Conservation (phyloP, 2,113 vertebrate genomes). For the Elgaria multicarinata region DNA sequence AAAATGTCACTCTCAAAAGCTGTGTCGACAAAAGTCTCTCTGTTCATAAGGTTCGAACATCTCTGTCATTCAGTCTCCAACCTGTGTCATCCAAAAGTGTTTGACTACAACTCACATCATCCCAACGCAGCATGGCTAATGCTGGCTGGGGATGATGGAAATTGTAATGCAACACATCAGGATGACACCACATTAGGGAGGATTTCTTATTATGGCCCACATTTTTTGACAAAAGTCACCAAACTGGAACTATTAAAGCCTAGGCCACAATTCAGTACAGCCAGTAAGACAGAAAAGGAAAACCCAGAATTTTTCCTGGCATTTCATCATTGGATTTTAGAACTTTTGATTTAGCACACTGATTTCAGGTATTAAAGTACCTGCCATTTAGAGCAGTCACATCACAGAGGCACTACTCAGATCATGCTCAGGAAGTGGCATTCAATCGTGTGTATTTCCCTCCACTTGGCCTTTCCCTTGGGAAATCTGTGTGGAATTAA, state of each 20-base stretch:
- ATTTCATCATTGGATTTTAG: background rate
- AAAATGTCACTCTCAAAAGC: constrained; percentile 68
- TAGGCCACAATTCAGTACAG: background rate
- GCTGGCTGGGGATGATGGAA: too few species aligned
- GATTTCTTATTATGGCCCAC: background rate
- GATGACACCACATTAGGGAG: too few species aligned
- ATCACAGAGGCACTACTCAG: background rate
- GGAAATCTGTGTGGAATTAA: too few species aligned
- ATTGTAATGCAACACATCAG: too few species aligned
- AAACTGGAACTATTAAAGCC: background rate
- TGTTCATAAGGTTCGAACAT: constrained; percentile 42
- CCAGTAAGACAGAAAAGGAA: background rate
- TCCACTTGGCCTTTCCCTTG: too few species aligned
- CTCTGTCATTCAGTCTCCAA: constrained; percentile 33
- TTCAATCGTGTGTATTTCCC: too few species aligned
- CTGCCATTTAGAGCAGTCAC: background rate
- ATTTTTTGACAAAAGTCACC: background rate
- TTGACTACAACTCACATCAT: background rate
- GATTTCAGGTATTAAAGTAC: background rate
- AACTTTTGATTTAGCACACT: background rate
- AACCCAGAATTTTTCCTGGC: background rate
- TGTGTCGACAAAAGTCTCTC: constrained; percentile 54
- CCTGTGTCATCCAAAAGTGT: background rate
- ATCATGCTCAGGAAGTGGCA: too few species aligned
- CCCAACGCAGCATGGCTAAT: background rate